Conservation (phyloP, 2,888 invertebrate genomes). For the Amiota minor region DNA sequence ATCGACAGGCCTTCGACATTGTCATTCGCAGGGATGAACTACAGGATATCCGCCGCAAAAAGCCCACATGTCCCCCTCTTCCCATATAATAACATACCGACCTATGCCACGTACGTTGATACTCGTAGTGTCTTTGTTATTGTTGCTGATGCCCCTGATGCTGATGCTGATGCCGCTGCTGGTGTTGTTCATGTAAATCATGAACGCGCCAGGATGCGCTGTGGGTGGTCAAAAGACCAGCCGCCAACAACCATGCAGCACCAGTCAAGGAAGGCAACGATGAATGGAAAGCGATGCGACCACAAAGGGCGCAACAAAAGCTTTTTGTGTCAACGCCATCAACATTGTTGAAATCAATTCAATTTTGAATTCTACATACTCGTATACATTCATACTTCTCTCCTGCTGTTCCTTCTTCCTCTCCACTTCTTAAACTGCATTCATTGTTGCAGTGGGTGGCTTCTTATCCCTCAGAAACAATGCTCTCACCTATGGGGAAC, state of each 20-base stretch:
- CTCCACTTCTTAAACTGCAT: not conserved
- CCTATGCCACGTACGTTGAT: constrained; percentile 2
- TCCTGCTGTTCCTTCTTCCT: not conserved
- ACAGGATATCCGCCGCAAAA: constrained; percentile 34
- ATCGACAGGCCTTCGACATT: too few relatives aligned
- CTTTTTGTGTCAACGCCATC: constrained; percentile 71
- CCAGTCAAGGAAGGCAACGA: constrained; percentile 41
- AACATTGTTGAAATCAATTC: constrained; percentile 27
- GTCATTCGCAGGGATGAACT: constrained; percentile 14
- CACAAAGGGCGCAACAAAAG: constrained; percentile 66
- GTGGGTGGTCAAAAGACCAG: constrained; percentile 58
- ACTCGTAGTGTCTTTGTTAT: not conserved
- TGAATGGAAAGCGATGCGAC: constrained; percentile 55
- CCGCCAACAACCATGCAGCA: constrained; percentile 61
- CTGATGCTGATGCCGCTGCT: not conserved
- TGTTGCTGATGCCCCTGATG: not conserved
- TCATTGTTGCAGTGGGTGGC: constrained; percentile 5
- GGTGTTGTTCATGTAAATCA: constrained; percentile 22
- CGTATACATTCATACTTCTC: not conserved
- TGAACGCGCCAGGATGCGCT: constrained; percentile 47
- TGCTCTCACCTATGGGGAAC: too few relatives aligned
- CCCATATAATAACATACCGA: not conserved
- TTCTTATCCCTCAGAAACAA: not conserved
- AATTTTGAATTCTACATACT: not conserved
- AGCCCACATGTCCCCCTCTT: constrained; percentile 11